Evolutionary conservation across 2,113 vertebrate genomes (phyloP).

Genomic region (Uria aalge): DNA sequence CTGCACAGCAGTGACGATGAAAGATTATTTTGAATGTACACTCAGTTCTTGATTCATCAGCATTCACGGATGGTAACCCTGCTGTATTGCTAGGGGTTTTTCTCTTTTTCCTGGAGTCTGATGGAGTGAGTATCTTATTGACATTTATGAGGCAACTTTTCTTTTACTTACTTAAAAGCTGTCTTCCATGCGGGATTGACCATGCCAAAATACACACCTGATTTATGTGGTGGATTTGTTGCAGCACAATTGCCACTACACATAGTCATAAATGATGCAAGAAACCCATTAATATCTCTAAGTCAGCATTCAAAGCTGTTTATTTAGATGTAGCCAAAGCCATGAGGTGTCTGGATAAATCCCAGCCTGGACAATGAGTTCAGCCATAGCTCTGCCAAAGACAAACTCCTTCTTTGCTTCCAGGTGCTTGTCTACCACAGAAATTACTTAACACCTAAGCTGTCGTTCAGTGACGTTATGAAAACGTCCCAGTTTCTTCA

Average conservation of each 20-base stretch:
- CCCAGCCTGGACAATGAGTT: constrained; percentile 31
- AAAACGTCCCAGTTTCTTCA: constrained; percentile 8
- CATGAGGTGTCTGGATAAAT: constrained; percentile 25
- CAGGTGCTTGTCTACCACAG: constrained; percentile 5
- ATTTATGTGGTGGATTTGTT: constrained; percentile 53
- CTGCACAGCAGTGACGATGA: background rate
- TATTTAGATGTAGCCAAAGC: constrained; percentile 63
- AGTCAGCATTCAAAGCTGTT: constrained; percentile 29
- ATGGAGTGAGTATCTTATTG: background rate
- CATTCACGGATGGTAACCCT: background rate
- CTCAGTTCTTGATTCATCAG: background rate
- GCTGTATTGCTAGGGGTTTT: background rate
- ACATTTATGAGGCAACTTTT: constrained; percentile 47
- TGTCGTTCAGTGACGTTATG: constrained; percentile 23
- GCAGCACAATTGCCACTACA: constrained; percentile 35
- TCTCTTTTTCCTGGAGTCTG: constrained; percentile 8
- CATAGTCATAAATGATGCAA: constrained; percentile 62
- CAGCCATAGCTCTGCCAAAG: constrained; percentile 26
- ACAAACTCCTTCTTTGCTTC: background rate
- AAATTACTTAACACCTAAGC: constrained; percentile 51
- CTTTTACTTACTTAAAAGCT: constrained; percentile 28
- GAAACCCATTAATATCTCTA: constrained; percentile 55
- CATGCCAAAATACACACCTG: constrained; percentile 51
- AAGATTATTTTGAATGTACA: background rate
- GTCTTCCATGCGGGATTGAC: background rate